These are phyloP conservation scores for Epinephelus lanceolatus DNA, from an alignment of 2,113 vertebrate genomes.

Conservation along the genomic window DNA sequence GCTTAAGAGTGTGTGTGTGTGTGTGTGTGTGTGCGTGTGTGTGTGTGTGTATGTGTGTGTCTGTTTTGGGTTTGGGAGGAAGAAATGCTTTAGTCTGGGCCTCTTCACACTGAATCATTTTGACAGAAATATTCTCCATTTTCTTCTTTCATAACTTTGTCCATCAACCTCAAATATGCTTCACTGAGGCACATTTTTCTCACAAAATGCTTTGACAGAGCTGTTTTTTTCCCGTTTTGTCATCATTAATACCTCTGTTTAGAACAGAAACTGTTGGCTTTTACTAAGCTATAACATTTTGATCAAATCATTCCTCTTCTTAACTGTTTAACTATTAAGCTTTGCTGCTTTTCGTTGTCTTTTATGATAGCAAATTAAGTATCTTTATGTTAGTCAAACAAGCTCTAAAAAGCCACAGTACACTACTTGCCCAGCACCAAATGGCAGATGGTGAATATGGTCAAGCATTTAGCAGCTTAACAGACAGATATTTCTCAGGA, in stretches of 20 bases:
- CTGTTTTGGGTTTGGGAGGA: conserved; percentile 57
- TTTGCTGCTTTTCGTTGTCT: background rate
- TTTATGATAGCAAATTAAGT: background rate
- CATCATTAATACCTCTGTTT: conserved; percentile 23
- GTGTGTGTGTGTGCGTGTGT: background rate
- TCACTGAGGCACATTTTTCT: conserved; percentile 18
- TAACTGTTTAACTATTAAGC: background rate
- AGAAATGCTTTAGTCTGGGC: conserved; percentile 60
- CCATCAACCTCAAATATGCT: conserved; percentile 52
- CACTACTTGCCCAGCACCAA: too few relatives aligned
- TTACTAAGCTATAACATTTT: background rate
- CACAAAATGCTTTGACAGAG: conserved; percentile 16
- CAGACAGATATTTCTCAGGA: background rate
- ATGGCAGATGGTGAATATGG: background rate
- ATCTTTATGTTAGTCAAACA: background rate
- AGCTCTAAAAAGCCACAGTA: background rate
- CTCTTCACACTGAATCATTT: conserved; percentile 46
- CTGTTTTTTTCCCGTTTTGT: conserved; percentile 25
- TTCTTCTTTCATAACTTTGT: conserved; percentile 41
- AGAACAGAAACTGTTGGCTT: background rate
- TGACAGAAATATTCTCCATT: conserved; percentile 51
- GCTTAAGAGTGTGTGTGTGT: background rate
- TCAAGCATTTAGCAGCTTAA: background rate
- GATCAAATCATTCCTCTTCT: background rate
- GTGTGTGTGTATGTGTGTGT: conserved; percentile 24